Evolutionary conservation across 2,888 invertebrate genomes (phyloP), one percentile per base, ranked within the genome.

Genomic region (Anodontia alba): DNA sequence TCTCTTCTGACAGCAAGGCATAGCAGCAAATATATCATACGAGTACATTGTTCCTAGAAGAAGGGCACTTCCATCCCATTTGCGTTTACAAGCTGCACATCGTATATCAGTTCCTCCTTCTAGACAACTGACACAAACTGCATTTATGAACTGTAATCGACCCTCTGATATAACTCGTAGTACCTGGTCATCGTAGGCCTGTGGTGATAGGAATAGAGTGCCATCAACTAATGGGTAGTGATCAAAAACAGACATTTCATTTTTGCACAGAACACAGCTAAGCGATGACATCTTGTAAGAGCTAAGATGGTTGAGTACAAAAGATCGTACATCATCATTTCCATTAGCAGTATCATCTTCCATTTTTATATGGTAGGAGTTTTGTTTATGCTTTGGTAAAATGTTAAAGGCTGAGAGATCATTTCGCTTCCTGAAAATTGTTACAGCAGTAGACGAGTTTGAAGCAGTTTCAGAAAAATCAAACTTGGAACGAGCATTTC

Each of bases 341-440:
- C 99, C 99, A 94, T 98, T 98, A 95, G 98, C 98, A 86, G 98
- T 98, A 94, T 99, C 99, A 94, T 99, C 99, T 95, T 99, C 99
- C 96, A 99, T 98, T 97, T 99, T 99, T 95, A 99, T 99, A 96
- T 99, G 98, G 96, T 99, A 99, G 93, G 99, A 98, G 96, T 99
- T 99, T 95, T 98, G 97, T 96, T 99, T 99, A 95, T 98, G 97
- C 95, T 97, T 97, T 90, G 99, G 99, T 93, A 99, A 96, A 90
- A 90, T 86, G 76, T 88, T 92, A 85, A 94, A 94, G 75, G 98
- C 97, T 93, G 98, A 97, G 96, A 98, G 98, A 95, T 99, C 98
- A 94, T 97, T 96, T 90, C 99, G 97, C 92, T 98, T 96, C 62
- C 97, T 97, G 95, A 99, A 99, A 91, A 99, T 98, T 78, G 93